Evolutionary conservation across 2,797 vertebrate genomes (phyloP).

Genomic region (Mormyrops attenuatus): DNA sequence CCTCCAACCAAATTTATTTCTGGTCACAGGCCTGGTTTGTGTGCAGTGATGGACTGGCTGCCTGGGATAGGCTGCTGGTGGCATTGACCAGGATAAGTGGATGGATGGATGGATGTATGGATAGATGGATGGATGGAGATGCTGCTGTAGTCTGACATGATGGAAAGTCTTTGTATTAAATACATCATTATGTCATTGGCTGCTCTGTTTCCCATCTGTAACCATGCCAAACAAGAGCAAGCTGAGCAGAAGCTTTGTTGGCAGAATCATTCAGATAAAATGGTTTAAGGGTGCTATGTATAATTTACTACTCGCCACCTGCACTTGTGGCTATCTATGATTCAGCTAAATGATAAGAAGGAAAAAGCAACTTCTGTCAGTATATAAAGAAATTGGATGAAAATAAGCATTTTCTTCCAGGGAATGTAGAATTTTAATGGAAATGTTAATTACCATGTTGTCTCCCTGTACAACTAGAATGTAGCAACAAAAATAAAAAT

Average conservation of each 20-base stretch:
- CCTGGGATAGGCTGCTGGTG: neutral
- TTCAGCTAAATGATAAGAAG: slow-evolving; percentile 49
- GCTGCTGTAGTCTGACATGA: neutral
- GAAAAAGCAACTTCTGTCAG: slow-evolving; percentile 52
- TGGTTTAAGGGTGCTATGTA: slow-evolving; percentile 52
- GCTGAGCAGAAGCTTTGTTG: neutral
- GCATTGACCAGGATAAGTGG: neutral
- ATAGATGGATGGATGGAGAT: neutral
- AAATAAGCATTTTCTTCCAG: slow-evolving; percentile 34
- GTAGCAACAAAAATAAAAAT: neutral
- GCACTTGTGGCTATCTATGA: slow-evolving; percentile 48
- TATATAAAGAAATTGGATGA: slow-evolving; percentile 52
- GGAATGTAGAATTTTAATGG: slow-evolving; percentile 15
- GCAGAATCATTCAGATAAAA: slow-evolving; percentile 28
- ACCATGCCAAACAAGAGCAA: neutral
- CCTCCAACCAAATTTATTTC: neutral
- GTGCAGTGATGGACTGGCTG: neutral
- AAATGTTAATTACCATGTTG: neutral
- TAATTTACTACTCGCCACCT: slow-evolving; percentile 63
- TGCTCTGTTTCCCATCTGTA: neutral
- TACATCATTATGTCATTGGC: slow-evolving; percentile 3
- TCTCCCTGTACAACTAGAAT: neutral
- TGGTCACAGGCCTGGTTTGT: neutral
- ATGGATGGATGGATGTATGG: neutral
- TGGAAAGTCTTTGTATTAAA: neutral